phyloP scores from a whole-genome alignment of 2,888 invertebrate species.

The Unio pictorum region DNA sequence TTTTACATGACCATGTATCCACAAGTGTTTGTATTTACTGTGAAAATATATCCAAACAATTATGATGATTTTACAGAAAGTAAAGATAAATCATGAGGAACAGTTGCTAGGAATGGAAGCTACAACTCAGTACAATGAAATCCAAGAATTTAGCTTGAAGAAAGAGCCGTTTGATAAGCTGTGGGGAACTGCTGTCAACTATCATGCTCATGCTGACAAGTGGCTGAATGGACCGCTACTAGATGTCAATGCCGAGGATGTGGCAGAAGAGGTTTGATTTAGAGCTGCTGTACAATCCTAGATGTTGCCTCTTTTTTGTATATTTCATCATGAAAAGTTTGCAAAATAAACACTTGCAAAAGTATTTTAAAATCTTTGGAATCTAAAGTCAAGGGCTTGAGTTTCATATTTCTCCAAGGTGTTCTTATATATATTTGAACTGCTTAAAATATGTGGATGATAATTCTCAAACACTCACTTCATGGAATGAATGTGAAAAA shows the following conservation, averaged over 20 bases:
- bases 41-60: not conserved
- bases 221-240: conserved; percentile 71
- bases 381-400: too few species aligned
- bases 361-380: too few species aligned
- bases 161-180: conserved; percentile 70
- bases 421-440: too few species aligned
- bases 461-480: too few species aligned
- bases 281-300: too few species aligned
- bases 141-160: conserved; percentile 57
- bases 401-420: too few species aligned
- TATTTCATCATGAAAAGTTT: too few species aligned
- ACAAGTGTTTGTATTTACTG: not conserved
- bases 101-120: conserved; percentile 61
- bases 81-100: conserved; percentile 67
- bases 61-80: conserved; percentile 52
- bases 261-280: conserved; percentile 66
- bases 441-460: too few species aligned
- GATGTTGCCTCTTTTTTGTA: too few species aligned
- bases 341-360: too few species aligned
- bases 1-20: not conserved
- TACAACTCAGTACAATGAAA: conserved; percentile 62
- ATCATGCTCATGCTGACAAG: conserved; percentile 67
- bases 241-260: conserved; percentile 69
- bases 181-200: conserved; percentile 67
- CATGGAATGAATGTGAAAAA: too few species aligned